These are phyloP conservation scores for Sebastes taczanowskii DNA, from an alignment of 2,797 vertebrate genomes.

Conservation along the genomic window DNA sequence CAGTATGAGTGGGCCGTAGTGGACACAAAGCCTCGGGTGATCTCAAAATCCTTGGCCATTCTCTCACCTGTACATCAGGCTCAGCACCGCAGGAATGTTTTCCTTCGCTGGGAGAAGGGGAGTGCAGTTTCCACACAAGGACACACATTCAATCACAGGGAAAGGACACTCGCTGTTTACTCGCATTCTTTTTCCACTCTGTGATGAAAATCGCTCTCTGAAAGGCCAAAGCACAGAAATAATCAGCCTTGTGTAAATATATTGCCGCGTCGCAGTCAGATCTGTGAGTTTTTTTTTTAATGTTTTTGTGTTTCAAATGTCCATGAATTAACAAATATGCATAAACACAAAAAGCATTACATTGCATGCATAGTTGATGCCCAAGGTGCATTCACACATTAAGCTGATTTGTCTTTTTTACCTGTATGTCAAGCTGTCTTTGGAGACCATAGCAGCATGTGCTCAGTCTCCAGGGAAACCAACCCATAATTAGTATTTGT, in stretches of 20 bases:
- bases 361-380: background rate
- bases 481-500: constrained; percentile 63
- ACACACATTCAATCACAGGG: constrained; percentile 59
- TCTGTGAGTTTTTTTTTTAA: background rate
- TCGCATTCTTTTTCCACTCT: constrained; percentile 6
- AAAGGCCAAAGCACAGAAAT: constrained; percentile 19
- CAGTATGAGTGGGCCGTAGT: constrained; percentile 59
- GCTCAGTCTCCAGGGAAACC: constrained; percentile 67
- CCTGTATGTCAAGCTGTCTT: constrained; percentile 40
- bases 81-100: constrained; percentile 45
- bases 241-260: constrained; percentile 4
- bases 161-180: constrained; percentile 58
- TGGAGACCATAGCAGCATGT: constrained; percentile 34
- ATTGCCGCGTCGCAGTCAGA: background rate
- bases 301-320: background rate
- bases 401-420: constrained; percentile 17
- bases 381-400: constrained; percentile 3
- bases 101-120: constrained; percentile 36
- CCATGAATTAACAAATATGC: background rate
- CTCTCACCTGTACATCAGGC: constrained; percentile 71
- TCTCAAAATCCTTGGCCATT: constrained; percentile 60
- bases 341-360: background rate
- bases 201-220: constrained; percentile 28
- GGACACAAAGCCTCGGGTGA: constrained; percentile 70
- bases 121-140: constrained; percentile 63